These are phyloP conservation scores for Mesocentrotus franciscanus DNA, from an alignment of 53 echinoderm and acorn worm species.

Conservation along the genomic window DNA sequence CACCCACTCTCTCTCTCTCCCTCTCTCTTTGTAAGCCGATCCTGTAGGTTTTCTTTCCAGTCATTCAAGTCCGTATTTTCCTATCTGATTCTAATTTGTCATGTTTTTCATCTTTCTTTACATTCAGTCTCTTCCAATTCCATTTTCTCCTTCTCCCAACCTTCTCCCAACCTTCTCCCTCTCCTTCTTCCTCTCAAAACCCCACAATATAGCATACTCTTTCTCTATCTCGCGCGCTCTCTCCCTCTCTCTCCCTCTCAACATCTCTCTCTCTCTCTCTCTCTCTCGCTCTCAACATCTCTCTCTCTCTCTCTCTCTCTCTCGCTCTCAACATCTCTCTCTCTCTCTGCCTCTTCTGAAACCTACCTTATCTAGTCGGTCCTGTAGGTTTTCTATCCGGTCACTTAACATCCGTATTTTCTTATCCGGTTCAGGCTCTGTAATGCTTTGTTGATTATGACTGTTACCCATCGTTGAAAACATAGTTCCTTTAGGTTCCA, in stretches of 20 bases:
- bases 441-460: constrained; percentile 59
- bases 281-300: too few species aligned
- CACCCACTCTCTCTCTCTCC: too few species aligned
- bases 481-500: constrained; percentile 86
- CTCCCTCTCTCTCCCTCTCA: background rate
- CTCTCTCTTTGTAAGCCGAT: too few species aligned
- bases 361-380: constrained; percentile 76
- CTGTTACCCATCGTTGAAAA: constrained; percentile 74
- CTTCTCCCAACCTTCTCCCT: too few species aligned
- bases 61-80: too few species aligned
- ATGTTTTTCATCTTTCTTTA: too few species aligned
- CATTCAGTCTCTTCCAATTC: background rate
- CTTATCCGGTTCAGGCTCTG: constrained; percentile 71
- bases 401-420: constrained; percentile 74
- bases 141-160: background rate
- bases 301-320: background rate
- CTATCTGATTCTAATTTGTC: too few species aligned
- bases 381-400: constrained; percentile 72
- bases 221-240: background rate
- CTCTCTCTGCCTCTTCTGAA: background rate
- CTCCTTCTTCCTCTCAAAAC: too few species aligned
- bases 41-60: too few species aligned
- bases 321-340: background rate
- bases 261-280: background rate
- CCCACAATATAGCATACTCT: background rate